Evolutionary conservation across 2,113 vertebrate species (phyloP).

Genomic region (Lamprologus speciosus): DNA sequence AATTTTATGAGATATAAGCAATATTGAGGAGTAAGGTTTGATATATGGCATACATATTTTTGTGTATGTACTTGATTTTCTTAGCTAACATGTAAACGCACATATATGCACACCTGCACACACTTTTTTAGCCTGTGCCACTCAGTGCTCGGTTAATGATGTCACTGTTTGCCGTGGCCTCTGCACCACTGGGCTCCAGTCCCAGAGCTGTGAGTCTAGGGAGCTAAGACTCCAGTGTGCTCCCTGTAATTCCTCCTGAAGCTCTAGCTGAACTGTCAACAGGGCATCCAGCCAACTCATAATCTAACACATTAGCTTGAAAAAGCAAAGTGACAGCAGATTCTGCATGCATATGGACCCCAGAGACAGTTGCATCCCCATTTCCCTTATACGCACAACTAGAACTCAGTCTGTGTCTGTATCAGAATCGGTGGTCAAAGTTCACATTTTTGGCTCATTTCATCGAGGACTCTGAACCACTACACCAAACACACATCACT

Average conservation of each 20-base stretch:
- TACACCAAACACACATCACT: neutral
- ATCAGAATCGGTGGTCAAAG: constrained; percentile 17
- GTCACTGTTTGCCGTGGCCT: constrained; percentile 20
- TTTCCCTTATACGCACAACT: neutral
- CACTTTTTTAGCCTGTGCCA: neutral
- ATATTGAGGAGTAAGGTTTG: neutral
- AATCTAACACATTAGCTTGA: constrained; percentile 80
- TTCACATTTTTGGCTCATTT: constrained; percentile 9
- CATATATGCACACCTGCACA: neutral
- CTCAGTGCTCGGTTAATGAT: constrained; percentile 15
- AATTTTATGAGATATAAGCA: neutral
- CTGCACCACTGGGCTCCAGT: neutral
- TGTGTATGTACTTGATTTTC: neutral
- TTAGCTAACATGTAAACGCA: neutral
- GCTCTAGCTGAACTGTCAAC: constrained; percentile 69
- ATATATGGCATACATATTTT: neutral
- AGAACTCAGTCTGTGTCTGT: neutral
- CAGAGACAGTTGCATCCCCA: neutral
- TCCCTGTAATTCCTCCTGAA: constrained; percentile 76
- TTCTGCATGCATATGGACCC: neutral
- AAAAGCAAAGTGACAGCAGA: constrained; percentile 67
- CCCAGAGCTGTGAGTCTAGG: constrained; percentile 7
- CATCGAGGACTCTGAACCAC: constrained; percentile 3
- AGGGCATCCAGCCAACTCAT: constrained; percentile 80
- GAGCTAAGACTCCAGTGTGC: constrained; percentile 64